Evolutionary conservation across 2,797 vertebrate genomes (phyloP).

Genomic region (Betta splendens): DNA sequence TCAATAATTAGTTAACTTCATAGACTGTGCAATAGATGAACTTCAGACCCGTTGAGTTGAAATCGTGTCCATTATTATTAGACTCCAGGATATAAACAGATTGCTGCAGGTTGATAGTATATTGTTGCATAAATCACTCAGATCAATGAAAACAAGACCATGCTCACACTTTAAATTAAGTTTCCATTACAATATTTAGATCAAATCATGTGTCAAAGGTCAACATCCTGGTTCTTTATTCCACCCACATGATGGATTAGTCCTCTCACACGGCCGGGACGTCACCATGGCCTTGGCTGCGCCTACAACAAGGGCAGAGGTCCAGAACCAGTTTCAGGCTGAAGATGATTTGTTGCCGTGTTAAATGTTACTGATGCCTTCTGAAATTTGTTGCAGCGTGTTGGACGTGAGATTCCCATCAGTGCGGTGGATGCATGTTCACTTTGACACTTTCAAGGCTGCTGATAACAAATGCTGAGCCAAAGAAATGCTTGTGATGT

Average conservation of each 20-base stretch:
- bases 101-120: not conserved
- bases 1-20: conserved; percentile 24
- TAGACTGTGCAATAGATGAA: conserved; percentile 7
- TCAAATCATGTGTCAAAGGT: conserved; percentile 36
- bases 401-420: conserved; percentile 71
- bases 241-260: conserved; percentile 57
- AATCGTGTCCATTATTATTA: not conserved
- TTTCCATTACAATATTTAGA: conserved; percentile 9
- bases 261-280: conserved; percentile 32
- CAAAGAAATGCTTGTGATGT: conserved; percentile 30
- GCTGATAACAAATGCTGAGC: conserved; percentile 16
- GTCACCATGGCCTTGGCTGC: conserved; percentile 54
- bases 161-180: not conserved
- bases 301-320: conserved; percentile 65
- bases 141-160: not conserved
- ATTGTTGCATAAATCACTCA: not conserved
- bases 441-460: conserved; percentile 42
- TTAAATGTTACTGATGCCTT: conserved; percentile 78
- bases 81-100: not conserved
- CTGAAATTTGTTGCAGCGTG: conserved; percentile 77
- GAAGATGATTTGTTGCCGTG: conserved; percentile 72
- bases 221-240: conserved; percentile 50
- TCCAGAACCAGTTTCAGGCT: conserved; percentile 73
- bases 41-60: not conserved
- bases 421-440: conserved; percentile 24